A percentile compares a stretch with the other conserved stretches of the same genome.
Evolutionary conservation across 2,888 invertebrate species (phyloP).

Genomic region (Scaptomyza flava): DNA sequence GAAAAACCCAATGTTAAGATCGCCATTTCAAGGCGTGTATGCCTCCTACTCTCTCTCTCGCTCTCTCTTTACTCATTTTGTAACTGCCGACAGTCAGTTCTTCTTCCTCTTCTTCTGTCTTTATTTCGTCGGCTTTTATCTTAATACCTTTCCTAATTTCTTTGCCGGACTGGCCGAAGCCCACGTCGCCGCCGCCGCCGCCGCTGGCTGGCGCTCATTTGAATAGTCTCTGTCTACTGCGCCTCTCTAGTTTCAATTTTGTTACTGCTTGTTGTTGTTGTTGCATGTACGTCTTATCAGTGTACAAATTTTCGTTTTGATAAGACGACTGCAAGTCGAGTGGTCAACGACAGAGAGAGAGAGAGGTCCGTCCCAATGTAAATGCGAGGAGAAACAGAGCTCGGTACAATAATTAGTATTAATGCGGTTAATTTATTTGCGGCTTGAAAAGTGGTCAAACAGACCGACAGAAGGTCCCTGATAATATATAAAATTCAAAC

Average conservation of each 20-base stretch:
- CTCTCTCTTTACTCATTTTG: conserved; percentile 34
- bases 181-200: conserved; percentile 26
- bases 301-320: conserved; percentile 76
- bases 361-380: not conserved
- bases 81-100: conserved; percentile 20
- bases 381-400: conserved; percentile 5
- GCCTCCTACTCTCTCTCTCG: not conserved
- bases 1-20: conserved; percentile 33
- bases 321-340: conserved; percentile 43
- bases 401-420: conserved; percentile 43
- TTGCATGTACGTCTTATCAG: conserved; percentile 64
- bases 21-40: conserved; percentile 72
- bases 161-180: conserved; percentile 33
- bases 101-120: conserved; percentile 19
- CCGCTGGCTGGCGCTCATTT: conserved; percentile 66
- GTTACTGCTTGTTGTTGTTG: conserved; percentile 31
- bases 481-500: not conserved
- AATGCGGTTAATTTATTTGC: conserved; percentile 12
- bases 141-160: conserved; percentile 79
- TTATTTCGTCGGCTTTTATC: conserved; percentile 59
- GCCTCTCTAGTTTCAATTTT: conserved; percentile 29
- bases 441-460: conserved; percentile 10
- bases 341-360: conserved; percentile 22
- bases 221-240: conserved; percentile 53
- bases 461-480: conserved; percentile 13